These are phyloP conservation scores for Gobius niger DNA, from an alignment of 2,113 vertebrate genomes.

Conservation along the genomic window DNA sequence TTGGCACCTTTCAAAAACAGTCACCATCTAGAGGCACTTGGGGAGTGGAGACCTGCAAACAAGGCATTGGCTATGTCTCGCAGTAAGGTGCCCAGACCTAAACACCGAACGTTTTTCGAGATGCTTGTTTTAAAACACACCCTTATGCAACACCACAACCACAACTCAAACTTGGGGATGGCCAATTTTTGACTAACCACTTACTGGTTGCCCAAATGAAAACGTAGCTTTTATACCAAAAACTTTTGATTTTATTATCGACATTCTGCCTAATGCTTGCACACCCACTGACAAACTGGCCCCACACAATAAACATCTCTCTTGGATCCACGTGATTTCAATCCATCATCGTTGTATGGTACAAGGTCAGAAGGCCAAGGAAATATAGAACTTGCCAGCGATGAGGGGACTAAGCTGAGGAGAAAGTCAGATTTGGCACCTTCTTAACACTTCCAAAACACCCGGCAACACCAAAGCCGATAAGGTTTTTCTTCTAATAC, in stretches of 20 bases:
- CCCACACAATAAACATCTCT: too few species aligned
- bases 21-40: not conserved
- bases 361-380: slow-evolving; percentile 5
- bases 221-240: too few species aligned
- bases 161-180: not conserved
- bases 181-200: not conserved
- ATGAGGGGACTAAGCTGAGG: not conserved
- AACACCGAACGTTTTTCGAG: not conserved
- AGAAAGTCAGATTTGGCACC: not conserved
- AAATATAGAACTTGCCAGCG: slow-evolving; percentile 31
- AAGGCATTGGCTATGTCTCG: not conserved
- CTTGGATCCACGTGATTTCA: too few species aligned
- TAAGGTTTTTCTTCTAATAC: slow-evolving; percentile 13
- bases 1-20: slow-evolving; percentile 9
- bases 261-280: too few species aligned
- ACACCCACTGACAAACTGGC: too few species aligned
- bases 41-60: not conserved
- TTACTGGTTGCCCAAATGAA: not conserved
- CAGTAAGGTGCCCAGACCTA: not conserved
- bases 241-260: too few species aligned
- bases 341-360: not conserved
- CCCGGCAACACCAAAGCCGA: not conserved
- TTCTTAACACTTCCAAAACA: not conserved
- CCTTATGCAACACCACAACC: not conserved
- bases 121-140: too few species aligned